phyloP scores from a whole-genome alignment of 2,888 invertebrate species.

The Erebia ligea region DNA sequence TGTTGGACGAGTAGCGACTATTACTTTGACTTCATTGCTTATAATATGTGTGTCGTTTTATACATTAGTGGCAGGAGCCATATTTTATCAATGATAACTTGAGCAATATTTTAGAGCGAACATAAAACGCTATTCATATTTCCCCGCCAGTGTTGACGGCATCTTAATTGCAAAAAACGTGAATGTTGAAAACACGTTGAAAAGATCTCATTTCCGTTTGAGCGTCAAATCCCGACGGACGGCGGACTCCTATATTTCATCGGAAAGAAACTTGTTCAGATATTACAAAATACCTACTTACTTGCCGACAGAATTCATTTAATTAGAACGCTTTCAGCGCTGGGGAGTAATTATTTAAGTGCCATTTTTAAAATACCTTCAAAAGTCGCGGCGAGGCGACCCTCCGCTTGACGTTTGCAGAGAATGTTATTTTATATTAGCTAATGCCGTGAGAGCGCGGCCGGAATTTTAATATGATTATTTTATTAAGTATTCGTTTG shows the following conservation, averaged over 20 bases:
- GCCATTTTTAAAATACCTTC: constrained; percentile 37
- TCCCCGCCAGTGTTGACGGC: constrained; percentile 3
- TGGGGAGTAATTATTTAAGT: constrained; percentile 38
- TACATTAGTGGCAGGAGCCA: too few species aligned
- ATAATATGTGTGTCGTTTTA: too few species aligned
- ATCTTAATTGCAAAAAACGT: constrained; percentile 13
- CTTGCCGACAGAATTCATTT: constrained; percentile 21
- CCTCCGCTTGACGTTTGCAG: background rate
- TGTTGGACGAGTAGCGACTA: too few species aligned
- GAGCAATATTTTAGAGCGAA: background rate
- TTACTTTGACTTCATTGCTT: too few species aligned
- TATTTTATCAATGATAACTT: background rate
- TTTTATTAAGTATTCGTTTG: background rate
- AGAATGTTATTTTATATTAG: background rate
- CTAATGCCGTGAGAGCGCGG: constrained; percentile 1
- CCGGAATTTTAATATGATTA: background rate
- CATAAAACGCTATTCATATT: background rate
- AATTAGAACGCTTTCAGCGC: constrained; percentile 29
- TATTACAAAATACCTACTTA: constrained; percentile 6
- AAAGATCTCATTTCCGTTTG: constrained; percentile 31
- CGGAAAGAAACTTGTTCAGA: background rate
- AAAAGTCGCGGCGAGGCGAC: constrained; percentile 1
- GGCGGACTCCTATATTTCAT: background rate
- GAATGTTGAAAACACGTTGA: constrained; percentile 28
- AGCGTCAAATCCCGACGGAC: constrained; percentile 22